phyloP scores from a whole-genome alignment of 2,888 invertebrate species.

The Eremobia ochroleuca region DNA sequence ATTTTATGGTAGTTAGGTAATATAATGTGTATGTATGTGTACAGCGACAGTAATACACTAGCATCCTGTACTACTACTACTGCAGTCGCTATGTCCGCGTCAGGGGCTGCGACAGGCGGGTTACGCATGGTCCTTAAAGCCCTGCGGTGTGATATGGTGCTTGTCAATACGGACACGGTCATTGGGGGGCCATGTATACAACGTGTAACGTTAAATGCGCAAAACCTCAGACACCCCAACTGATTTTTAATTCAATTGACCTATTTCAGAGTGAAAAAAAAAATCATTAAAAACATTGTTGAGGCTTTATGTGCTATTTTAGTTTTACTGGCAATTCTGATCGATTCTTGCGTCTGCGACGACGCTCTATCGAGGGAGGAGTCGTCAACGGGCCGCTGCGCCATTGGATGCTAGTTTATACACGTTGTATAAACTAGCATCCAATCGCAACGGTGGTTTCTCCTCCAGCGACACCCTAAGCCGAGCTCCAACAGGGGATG shows the following conservation, averaged over 20 bases:
- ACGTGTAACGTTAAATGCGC: too few species aligned
- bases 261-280: too few species aligned
- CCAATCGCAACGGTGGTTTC: not conserved
- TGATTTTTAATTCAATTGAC: too few species aligned
- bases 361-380: too few species aligned
- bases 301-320: too few species aligned
- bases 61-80: not conserved
- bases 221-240: too few species aligned
- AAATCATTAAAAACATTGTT: too few species aligned
- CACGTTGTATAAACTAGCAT: conserved; percentile 1
- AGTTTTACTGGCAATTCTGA: too few species aligned
- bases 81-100: too few species aligned
- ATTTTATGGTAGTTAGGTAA: not conserved
- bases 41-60: not conserved
- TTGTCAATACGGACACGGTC: not conserved
- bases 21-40: not conserved
- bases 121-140: not conserved
- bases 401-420: too few species aligned
- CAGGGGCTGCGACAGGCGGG: not conserved
- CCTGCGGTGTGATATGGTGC: not conserved
- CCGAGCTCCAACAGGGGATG: not conserved
- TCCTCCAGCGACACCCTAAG: not conserved
- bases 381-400: too few species aligned
- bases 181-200: not conserved
- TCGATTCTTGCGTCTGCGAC: too few species aligned